Evolutionary conservation across 1,140 invertebrate genomes (phyloP).

Genomic region (Lepidotrigona ventralis): DNA sequence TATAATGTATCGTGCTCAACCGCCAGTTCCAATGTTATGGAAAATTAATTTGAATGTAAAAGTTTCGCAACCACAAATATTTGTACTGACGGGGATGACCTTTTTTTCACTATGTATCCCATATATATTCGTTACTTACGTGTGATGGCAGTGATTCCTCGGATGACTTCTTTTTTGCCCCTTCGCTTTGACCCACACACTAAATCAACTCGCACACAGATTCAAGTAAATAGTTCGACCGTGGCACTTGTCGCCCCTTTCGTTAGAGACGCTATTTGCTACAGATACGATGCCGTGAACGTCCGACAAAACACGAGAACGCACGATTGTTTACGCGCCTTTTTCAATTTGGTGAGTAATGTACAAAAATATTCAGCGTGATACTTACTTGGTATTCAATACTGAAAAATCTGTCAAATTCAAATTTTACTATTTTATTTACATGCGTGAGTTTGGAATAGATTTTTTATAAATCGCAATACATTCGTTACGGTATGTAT

Average conservation of each 20-base stretch:
- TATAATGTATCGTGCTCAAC: constrained; percentile 20
- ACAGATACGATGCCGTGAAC: constrained; percentile 25
- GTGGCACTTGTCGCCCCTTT: constrained; percentile 52
- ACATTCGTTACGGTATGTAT: constrained; percentile 2
- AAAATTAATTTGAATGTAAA: constrained; percentile 43
- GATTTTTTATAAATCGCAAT: constrained; percentile 16
- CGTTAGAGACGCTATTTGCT: constrained; percentile 40
- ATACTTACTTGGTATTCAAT: neutral
- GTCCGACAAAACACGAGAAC: constrained; percentile 16
- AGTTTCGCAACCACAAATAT: neutral
- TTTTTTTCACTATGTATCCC: constrained; percentile 47
- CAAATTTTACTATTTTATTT: constrained; percentile 18
- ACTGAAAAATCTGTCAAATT: neutral
- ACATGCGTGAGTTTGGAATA: neutral
- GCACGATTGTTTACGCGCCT: constrained; percentile 7
- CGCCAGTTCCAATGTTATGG: constrained; percentile 53
- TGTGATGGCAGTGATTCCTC: constrained; percentile 44
- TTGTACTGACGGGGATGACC: constrained; percentile 4
- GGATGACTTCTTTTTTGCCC: constrained; percentile 58
- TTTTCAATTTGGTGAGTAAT: neutral
- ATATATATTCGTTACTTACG: constrained; percentile 51
- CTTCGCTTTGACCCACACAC: constrained; percentile 50
- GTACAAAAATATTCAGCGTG: no score
- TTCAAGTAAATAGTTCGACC: constrained; percentile 53
- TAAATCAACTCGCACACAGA: constrained; percentile 52